These are phyloP conservation scores for Allobates femoralis DNA, from an alignment of 2,797 vertebrate genomes.

Conservation along the genomic window DNA sequence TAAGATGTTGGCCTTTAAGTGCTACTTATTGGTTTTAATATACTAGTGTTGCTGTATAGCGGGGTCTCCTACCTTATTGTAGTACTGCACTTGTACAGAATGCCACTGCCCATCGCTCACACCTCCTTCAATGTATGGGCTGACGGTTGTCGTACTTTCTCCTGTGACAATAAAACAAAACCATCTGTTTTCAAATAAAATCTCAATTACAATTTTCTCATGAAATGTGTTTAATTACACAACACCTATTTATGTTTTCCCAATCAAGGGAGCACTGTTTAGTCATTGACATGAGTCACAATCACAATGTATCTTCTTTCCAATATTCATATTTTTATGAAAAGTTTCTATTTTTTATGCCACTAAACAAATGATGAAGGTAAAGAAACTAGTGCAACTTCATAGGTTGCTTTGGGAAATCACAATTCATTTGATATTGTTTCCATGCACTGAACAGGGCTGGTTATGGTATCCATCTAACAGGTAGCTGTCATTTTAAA, in stretches of 20 bases:
- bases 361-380: not conserved
- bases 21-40: no score
- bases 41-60: not conserved
- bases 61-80: slow-evolving; percentile 89
- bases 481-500: no score
- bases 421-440: not conserved
- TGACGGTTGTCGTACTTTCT: slow-evolving; percentile 89
- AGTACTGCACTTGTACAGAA: slow-evolving; percentile 93
- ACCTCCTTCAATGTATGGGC: slow-evolving; percentile 85
- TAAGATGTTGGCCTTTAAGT: no score
- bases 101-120: slow-evolving; percentile 98
- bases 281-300: not conserved
- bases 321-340: not conserved
- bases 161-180: slow-evolving; percentile 73
- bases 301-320: not conserved
- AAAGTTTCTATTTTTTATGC: not conserved
- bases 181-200: not conserved
- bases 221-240: not conserved
- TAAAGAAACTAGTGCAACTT: not conserved
- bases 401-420: not conserved
- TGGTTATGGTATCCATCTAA: no score
- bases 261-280: not conserved
- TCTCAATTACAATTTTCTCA: not conserved
- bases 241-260: not conserved
- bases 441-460: not conserved